Evolutionary conservation across 2,113 vertebrate genomes (phyloP).

Genomic region (Datnioides undecimradiatus): DNA sequence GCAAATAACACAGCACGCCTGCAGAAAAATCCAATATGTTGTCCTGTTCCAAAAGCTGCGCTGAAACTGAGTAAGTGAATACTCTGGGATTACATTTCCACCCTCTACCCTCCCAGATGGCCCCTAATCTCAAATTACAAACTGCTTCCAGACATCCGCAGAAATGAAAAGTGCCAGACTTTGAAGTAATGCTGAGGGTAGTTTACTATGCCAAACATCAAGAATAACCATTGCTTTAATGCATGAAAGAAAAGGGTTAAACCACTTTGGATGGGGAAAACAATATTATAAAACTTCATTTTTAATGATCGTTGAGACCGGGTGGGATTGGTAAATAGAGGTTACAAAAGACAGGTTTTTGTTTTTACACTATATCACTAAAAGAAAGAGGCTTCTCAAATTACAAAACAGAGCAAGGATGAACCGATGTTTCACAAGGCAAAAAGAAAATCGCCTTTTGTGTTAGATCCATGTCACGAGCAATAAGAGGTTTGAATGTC

Average conservation of each 20-base stretch:
- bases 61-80: constrained; percentile 57
- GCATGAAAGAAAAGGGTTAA: constrained; percentile 1
- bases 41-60: constrained; percentile 50
- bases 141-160: background rate
- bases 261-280: background rate
- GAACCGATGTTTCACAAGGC: background rate
- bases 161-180: constrained; percentile 36
- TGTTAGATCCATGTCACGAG: background rate
- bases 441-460: background rate
- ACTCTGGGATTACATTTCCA: constrained; percentile 64
- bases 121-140: constrained; percentile 70
- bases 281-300: background rate
- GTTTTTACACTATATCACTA: background rate
- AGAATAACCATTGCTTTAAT: background rate
- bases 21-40: constrained; percentile 67
- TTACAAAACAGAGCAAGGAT: background rate
- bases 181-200: background rate
- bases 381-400: background rate
- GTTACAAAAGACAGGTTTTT: background rate
- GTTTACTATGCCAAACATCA: background rate
- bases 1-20: constrained; percentile 52
- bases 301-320: background rate
- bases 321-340: background rate
- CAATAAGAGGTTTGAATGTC: background rate
- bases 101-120: constrained; percentile 60